A percentile compares a stretch with the other conserved stretches of the same genome.
These are phyloP conservation scores for Poecilobothrus nobilitatus DNA, from an alignment of 2,888 invertebrate species.

Conservation along the genomic window DNA sequence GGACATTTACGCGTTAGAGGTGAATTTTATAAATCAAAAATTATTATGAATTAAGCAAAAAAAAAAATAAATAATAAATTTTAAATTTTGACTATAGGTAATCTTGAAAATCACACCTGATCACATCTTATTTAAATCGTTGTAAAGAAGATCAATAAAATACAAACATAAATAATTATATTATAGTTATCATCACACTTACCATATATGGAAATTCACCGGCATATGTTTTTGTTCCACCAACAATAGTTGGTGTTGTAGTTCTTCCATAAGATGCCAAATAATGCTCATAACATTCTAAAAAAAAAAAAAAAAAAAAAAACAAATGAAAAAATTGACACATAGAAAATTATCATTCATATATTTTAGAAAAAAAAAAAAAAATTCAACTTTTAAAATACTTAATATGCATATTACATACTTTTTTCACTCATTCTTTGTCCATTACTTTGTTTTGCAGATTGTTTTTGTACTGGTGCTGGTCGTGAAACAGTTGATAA, in stretches of 20 bases:
- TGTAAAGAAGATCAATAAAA: no score
- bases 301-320: background rate
- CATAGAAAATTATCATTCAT: background rate
- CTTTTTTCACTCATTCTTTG: constrained; percentile 1
- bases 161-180: no score
- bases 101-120: no score
- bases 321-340: background rate
- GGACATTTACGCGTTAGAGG: no score
- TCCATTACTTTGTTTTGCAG: background rate
- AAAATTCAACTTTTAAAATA: no score
- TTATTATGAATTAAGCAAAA: no score
- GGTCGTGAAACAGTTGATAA: no score
- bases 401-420: background rate
- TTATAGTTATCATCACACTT: constrained; percentile 18
- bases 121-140: no score
- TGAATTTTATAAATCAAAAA: no score
- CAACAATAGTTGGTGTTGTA: constrained; percentile 47
- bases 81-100: no score
- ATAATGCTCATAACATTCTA: background rate
- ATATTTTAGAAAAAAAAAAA: no score
- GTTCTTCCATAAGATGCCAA: background rate
- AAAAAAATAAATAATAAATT: no score
- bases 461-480: background rate
- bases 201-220: constrained; percentile 54
- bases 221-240: constrained; percentile 45